phyloP scores from a whole-genome alignment of 92 coral and sea anemone species.

The Anthopleura xanthogrammica region DNA sequence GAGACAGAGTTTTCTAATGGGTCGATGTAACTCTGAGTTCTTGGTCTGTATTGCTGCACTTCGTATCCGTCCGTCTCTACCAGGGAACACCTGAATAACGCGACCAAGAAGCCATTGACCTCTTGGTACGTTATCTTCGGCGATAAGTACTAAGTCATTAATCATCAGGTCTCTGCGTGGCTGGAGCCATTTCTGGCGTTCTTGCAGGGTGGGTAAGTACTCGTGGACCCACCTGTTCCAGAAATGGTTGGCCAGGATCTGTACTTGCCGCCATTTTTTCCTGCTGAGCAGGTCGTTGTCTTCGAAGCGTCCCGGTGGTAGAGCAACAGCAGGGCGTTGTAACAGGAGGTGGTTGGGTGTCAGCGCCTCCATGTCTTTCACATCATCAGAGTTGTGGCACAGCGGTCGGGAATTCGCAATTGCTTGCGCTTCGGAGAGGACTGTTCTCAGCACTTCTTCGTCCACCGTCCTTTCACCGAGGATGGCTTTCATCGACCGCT shows the following conservation, averaged over 20 bases:
- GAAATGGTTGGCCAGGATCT: constrained; percentile 20
- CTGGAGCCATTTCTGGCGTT: constrained; percentile 20
- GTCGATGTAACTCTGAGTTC: constrained; percentile 10
- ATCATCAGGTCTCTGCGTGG: constrained; percentile 20
- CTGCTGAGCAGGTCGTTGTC: constrained; percentile 16
- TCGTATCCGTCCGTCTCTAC: constrained; percentile 21
- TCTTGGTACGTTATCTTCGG: constrained; percentile 23
- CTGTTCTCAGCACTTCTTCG: constrained; percentile 37
- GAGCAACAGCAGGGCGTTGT: constrained; percentile 21
- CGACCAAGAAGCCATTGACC: constrained; percentile 37
- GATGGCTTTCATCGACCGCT: no score
- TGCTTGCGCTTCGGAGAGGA: constrained; percentile 43
- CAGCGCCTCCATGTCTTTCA: constrained; percentile 32
- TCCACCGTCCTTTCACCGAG: constrained; percentile 21
- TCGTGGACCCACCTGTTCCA: constrained; percentile 46
- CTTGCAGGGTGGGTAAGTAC: constrained; percentile 46
- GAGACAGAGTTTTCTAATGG: constrained; percentile 14
- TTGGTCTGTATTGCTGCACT: constrained; percentile 38
- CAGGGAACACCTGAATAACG: constrained; percentile 28
- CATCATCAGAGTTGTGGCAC: constrained; percentile 39
- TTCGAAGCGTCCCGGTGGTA: constrained; percentile 37
- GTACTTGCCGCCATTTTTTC: constrained; percentile 34
- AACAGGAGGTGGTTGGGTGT: constrained; percentile 50
- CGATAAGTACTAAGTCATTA: constrained; percentile 31
- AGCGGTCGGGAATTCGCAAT: constrained; percentile 43